Base-by-base conservation (phyloP, 35 echinoderm and acorn worm genomes). In the Ptychodera flava region DNA sequence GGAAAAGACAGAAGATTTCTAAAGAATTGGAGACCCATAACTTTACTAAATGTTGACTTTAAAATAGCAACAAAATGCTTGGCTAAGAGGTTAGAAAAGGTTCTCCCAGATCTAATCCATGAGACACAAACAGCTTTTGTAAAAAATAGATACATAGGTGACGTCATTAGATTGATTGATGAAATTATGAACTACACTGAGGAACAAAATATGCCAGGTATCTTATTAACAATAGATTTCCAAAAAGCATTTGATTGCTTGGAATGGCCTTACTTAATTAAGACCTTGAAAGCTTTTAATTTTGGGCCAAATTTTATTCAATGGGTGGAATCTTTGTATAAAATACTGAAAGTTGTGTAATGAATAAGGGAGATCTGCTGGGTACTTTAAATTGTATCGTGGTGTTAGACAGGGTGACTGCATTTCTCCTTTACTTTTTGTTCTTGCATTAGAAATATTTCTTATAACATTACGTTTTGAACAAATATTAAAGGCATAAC, bases 11-110 rank as follows among this genome's bases (percentile, higher is more conserved):
- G 0, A 30, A 38, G 30, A 38, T 29, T 78, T 35, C 76, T 87
- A 28, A 36, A 33, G 31, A 87, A 87, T 36, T 87, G 64, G 78
- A 78, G 86, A 35, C 86, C 86, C 10, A 88, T 79, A 35, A 79
- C 78, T 29, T 28, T 81, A 0, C 15, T 88, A 35, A 88, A 88
- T 88, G 77, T 88, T 14, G 78, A 88, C 29, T 78, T 29, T 80
- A 88, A 87, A 87, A 87, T 80, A 33, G 77, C 29, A 78, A 33
- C 77, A 10, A 79, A 33, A 28, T 79, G 76, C 36, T 29, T 87
- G 16, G 33, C 85, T 12, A 75, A 34, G 16, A 86, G 37, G 76
- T 29, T 86, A 2, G 79, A 80, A 35, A 33, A 78, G 80, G 86
- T 88, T 28, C 1, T 88, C n/a, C 78, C 78, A 79, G 31, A 22